A percentile compares a stretch with the other conserved stretches of the same genome.
These are phyloP conservation scores for Trogon melanurus DNA, from an alignment of 2,113 vertebrate species.

Conservation along the genomic window DNA sequence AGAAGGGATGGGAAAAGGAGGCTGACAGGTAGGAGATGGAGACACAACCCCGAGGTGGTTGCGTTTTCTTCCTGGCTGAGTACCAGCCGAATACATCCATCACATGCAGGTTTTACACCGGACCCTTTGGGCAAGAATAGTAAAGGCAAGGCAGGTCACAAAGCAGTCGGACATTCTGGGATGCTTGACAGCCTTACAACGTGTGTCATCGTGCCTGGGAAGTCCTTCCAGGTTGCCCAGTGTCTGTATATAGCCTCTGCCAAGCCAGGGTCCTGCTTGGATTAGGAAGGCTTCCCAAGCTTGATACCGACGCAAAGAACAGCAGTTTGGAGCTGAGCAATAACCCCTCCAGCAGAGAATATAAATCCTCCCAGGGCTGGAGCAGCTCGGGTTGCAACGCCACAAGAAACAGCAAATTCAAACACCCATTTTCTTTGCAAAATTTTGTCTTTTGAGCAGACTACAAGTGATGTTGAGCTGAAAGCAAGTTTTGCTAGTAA, in stretches of 20 bases:
- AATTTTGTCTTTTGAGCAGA: neutral
- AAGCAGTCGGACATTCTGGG: neutral
- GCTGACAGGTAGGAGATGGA: neutral
- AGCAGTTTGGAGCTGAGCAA: neutral
- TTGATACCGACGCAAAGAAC: neutral
- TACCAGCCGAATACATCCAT: neutral
- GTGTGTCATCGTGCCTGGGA: fast-evolving
- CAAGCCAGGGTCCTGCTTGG: neutral
- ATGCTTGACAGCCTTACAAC: neutral
- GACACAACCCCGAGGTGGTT: neutral
- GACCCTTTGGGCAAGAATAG: neutral
- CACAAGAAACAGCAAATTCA: neutral
- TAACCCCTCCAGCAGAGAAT: neutral
- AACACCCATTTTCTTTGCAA: neutral
- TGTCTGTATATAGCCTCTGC: neutral
- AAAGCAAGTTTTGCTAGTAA: conserved; percentile 59
- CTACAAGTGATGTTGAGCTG: neutral
- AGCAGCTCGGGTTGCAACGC: neutral
- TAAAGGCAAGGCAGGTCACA: neutral
- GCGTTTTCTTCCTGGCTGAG: neutral
- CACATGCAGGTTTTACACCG: neutral
- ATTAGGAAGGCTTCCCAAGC: neutral
- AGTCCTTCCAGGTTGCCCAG: neutral
- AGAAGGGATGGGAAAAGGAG: neutral
- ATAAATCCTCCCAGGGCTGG: neutral